Base-by-base conservation (phyloP, 1,140 invertebrate species). In the Arion vulgaris region DNA sequence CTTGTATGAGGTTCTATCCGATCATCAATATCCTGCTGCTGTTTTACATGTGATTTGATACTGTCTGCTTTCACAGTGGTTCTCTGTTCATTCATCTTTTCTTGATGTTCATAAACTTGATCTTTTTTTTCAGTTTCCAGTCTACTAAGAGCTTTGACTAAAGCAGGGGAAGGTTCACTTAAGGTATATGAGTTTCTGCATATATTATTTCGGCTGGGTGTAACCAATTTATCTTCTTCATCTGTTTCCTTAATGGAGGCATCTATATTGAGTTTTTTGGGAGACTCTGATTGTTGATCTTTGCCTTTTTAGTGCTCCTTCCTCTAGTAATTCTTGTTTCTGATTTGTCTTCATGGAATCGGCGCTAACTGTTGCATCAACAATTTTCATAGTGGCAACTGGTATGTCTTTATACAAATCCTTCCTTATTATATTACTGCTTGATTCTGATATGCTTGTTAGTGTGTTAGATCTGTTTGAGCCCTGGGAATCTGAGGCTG, bases 101-200 rank as follows among this genome's bases (percentile, higher is more conserved):
- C 51, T n/a, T n/a, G n/a, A n/a, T n/a, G n/a, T 62, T 49, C 45
- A 9, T 49, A 11, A 9, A 49, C 45, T 11, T 49, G 9, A 49
- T 9, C 19, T 38, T 68, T 66, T 23, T 39, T n/a, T 68, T 68
- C 26, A 39, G 57, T 51, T 68, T 78, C 57, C 34, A 34, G 76
- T 26, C 45, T 78, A 39, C 49, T n/a, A 38, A 79, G 78, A 17
- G 87, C 83, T 13, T 77, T 62, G 13, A 89, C 11, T 38, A 89
- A 73, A 53, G 84, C 86, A 13, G 86, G 86, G 0, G 87, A 88
- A 4, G 87, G 85, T 5, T 86, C 68, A 32, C 82, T 80, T 15
- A 88, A 66, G 1, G 86, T 88, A 41, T 89, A 87, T 1, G 88
- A 88, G 23, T 83, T 85, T 39, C 80, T 75, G 9, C 85, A 78